These are phyloP conservation scores for Brachypodius melanocephalos DNA, from an alignment of 2,113 vertebrate species.

Conservation along the genomic window DNA sequence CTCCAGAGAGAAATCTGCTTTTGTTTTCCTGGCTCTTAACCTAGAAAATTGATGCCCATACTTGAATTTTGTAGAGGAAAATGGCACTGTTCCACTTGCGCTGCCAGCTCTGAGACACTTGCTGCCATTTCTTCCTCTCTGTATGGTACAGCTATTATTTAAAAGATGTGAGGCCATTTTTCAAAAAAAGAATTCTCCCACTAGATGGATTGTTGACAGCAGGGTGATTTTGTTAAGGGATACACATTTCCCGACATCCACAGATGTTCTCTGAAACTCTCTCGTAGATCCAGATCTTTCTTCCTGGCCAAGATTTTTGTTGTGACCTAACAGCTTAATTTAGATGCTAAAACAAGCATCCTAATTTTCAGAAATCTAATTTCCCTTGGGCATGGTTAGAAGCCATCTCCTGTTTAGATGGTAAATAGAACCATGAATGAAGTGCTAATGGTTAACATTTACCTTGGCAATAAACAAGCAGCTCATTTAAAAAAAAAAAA, in stretches of 20 bases:
- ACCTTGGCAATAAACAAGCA: background rate
- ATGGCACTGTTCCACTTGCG: background rate
- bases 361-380: background rate
- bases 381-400: background rate
- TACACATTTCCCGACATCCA: background rate
- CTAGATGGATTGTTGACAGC: background rate
- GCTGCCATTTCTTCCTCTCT: background rate
- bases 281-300: background rate
- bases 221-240: background rate
- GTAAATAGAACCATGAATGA: slow-evolving; percentile 5
- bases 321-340: background rate
- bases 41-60: background rate
- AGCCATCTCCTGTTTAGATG: background rate
- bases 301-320: background rate
- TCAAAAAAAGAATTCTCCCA: background rate
- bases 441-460: background rate
- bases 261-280: background rate
- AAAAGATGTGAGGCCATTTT: background rate
- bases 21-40: background rate
- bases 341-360: background rate
- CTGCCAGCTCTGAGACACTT: background rate
- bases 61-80: background rate
- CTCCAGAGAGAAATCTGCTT: background rate
- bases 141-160: background rate
- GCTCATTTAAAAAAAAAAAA: background rate